Conservation (phyloP, 2,797 vertebrate species). For the Decapterus maruadsi region DNA sequence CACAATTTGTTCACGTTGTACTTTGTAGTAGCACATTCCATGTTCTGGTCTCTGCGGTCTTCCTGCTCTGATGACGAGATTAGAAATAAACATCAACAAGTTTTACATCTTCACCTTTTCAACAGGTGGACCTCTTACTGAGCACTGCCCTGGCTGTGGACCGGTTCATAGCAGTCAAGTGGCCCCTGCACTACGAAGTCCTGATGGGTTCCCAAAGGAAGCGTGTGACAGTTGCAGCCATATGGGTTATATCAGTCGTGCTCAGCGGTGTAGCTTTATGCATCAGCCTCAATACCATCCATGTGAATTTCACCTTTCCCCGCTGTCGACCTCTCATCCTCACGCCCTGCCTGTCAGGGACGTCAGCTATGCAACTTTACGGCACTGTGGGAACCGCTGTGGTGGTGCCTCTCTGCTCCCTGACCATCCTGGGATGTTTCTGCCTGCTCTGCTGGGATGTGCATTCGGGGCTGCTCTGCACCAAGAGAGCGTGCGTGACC, state of each 20-base stretch:
- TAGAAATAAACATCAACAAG: background rate
- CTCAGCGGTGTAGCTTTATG: conserved; percentile 21
- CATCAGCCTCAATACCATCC: conserved; percentile 33
- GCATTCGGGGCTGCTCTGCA: conserved; percentile 28
- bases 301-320: conserved; percentile 21
- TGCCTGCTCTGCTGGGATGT: conserved; percentile 57
- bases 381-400: conserved; percentile 17
- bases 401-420: conserved; percentile 49
- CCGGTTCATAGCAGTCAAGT: conserved; percentile 58
- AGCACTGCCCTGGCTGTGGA: conserved; percentile 58
- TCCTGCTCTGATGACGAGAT: background rate
- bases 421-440: conserved; percentile 58
- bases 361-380: conserved; percentile 17
- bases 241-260: conserved; percentile 38
- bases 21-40: background rate
- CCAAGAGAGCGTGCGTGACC: conserved; percentile 48
- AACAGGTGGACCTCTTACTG: conserved; percentile 56
- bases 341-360: conserved; percentile 30
- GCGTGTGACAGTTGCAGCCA: conserved; percentile 22
- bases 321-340: conserved; percentile 49
- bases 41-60: background rate
- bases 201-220: conserved; percentile 30
- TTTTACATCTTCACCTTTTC: background rate
- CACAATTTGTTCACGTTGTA: background rate
- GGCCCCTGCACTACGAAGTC: conserved; percentile 58